phyloP scores from a whole-genome alignment of 2,113 vertebrate species.

The Rattus norvegicus region DNA sequence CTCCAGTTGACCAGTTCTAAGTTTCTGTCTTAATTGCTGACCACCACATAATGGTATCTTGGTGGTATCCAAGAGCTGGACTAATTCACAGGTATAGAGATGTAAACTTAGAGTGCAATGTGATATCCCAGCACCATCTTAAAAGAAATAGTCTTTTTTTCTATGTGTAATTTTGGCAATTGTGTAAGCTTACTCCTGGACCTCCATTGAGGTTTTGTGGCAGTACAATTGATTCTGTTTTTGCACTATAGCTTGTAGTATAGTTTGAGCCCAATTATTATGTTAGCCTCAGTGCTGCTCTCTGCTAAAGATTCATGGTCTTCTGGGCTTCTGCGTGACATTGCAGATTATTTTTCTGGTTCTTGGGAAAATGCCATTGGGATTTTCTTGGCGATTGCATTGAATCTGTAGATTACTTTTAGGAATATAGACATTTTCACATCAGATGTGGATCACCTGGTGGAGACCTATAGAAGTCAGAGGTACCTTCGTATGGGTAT shows the following conservation, averaged over 20 bases:
- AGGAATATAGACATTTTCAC: not conserved
- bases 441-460: not conserved
- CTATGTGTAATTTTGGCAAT: not conserved
- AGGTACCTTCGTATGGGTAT: fast-evolving
- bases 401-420: not conserved
- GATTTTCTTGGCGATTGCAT: not conserved
- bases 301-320: not conserved
- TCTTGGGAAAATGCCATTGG: not conserved
- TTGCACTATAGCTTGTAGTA: not conserved
- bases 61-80: not conserved
- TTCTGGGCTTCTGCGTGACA: not conserved
- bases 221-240: not conserved
- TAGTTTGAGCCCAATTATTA: not conserved
- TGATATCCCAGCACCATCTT: not conserved
- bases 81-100: not conserved
- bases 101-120: not conserved
- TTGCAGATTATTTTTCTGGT: not conserved
- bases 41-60: too few relatives aligned
- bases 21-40: not conserved
- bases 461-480: not conserved
- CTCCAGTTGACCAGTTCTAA: not conserved
- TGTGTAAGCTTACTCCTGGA: not conserved
- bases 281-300: not conserved
- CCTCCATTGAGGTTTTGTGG: not conserved
- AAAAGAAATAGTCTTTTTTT: not conserved